Conservation (phyloP, 1,140 invertebrate species). For the Hetaerina americana region DNA sequence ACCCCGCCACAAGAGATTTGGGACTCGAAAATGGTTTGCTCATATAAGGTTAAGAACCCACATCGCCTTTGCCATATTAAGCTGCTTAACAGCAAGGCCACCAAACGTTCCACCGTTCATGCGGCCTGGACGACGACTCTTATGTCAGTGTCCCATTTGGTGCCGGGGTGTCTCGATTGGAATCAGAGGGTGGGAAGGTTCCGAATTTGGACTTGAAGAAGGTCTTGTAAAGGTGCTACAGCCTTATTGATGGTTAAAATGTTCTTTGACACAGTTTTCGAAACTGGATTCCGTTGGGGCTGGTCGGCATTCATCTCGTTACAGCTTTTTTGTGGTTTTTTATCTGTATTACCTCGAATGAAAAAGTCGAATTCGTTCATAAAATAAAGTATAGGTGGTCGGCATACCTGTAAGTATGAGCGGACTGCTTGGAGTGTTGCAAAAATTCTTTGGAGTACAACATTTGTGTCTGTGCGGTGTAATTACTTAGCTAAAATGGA, state of each 20-base stretch:
- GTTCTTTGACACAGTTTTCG: not conserved
- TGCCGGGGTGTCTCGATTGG: not conserved
- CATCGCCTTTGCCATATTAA: not conserved
- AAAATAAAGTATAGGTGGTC: too few species aligned
- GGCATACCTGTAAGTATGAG: too few species aligned
- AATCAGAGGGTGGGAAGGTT: not conserved
- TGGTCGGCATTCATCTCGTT: too few species aligned
- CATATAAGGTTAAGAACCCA: not conserved
- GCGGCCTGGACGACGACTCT: not conserved
- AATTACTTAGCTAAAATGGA: too few species aligned
- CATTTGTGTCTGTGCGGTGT: too few species aligned
- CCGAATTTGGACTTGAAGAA: not conserved
- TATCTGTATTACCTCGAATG: too few species aligned
- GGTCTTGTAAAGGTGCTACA: not conserved
- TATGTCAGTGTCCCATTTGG: not conserved
- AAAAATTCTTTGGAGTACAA: too few species aligned
- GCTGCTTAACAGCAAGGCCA: not conserved
- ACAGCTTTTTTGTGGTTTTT: too few species aligned
- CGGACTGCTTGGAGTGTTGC: too few species aligned
- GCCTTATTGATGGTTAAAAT: not conserved
- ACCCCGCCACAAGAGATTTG: not conserved
- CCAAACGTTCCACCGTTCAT: not conserved
- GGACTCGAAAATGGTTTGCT: not conserved
- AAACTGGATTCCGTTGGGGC: not conserved
- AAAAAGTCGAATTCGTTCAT: too few species aligned